A percentile compares a stretch with the other conserved stretches of the same genome.
Conservation (phyloP, 2,113 vertebrate species). For the Miniopterus natalensis region DNA sequence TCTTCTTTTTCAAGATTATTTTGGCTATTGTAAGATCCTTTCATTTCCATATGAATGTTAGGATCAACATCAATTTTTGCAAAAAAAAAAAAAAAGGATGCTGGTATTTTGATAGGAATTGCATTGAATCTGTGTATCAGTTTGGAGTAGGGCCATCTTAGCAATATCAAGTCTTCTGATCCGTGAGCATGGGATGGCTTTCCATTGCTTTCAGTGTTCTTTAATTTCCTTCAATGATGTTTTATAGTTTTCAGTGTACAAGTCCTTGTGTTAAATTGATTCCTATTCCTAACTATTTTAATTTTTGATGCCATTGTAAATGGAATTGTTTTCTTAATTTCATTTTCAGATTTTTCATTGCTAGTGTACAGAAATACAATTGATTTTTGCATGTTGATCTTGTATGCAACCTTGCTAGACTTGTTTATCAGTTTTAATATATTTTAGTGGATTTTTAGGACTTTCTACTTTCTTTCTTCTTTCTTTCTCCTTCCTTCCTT, state of each 20-base stretch:
- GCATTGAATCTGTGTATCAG: background rate
- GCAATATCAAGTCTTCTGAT: too few species aligned
- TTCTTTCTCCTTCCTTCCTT: too few species aligned
- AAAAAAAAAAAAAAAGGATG: background rate
- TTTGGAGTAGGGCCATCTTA: background rate
- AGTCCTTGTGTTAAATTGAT: background rate
- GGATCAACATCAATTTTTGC: background rate
- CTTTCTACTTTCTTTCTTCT: background rate
- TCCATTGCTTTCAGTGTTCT: too few species aligned
- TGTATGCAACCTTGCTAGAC: background rate
- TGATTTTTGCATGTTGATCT: background rate
- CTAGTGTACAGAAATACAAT: background rate
- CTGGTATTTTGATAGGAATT: constrained; percentile 14
- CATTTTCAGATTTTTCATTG: background rate
- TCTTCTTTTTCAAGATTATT: constrained; percentile 33
- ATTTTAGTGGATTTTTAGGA: background rate
- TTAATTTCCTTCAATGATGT: too few species aligned
- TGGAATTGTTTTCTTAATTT: background rate
- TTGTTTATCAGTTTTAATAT: background rate
- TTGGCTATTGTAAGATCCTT: background rate
- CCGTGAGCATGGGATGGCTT: too few species aligned
- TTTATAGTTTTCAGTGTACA: too few species aligned
- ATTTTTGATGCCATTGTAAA: background rate
- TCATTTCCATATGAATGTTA: background rate
- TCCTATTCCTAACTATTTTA: background rate